Percentiles rank a stretch among this genome's conserved stretches.
These are phyloP conservation scores for Apodemia duryi DNA, from an alignment of 2,888 invertebrate genomes.

Conservation along the genomic window DNA sequence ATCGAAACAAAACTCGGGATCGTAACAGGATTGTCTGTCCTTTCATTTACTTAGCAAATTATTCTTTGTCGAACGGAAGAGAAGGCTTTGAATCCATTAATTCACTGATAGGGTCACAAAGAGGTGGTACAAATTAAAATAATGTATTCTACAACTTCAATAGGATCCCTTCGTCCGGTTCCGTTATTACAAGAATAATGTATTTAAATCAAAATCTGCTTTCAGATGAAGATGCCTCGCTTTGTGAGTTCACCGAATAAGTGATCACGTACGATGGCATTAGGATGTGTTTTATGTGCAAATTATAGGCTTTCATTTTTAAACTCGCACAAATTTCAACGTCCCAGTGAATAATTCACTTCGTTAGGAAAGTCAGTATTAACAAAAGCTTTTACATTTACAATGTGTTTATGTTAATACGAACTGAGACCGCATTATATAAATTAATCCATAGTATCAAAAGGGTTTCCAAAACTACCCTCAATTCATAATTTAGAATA, in stretches of 20 bases:
- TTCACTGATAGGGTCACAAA: constrained; percentile 75
- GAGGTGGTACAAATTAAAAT: constrained; percentile 78
- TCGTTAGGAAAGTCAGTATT: constrained; percentile 58
- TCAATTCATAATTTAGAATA: constrained; percentile 68
- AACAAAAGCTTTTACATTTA: neutral
- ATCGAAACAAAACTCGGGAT: constrained; percentile 70
- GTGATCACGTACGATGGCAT: constrained; percentile 75
- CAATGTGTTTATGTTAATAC: neutral
- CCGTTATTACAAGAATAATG: constrained; percentile 72
- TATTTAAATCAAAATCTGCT: constrained; percentile 77
- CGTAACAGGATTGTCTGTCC: constrained; percentile 68
- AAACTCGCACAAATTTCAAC: constrained; percentile 58
- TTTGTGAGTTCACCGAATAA: constrained; percentile 69
- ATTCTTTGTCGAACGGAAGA: constrained; percentile 78
- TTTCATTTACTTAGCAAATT: constrained; percentile 79
- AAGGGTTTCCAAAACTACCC: constrained; percentile 69
- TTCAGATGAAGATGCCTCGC: constrained; percentile 67
- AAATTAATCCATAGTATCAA: constrained; percentile 69
- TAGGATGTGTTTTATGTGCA: constrained; percentile 78
- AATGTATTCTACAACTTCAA: constrained; percentile 78
- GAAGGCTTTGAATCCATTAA: constrained; percentile 79
- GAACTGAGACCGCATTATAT: constrained; percentile 47
- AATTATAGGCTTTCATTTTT: constrained; percentile 77
- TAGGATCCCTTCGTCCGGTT: constrained; percentile 72
- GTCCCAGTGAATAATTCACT: constrained; percentile 56